Percentiles rank a stretch among this genome's conserved stretches.
Evolutionary conservation across 2,113 vertebrate genomes (phyloP).

Genomic region (Paraplagusia blochii): DNA sequence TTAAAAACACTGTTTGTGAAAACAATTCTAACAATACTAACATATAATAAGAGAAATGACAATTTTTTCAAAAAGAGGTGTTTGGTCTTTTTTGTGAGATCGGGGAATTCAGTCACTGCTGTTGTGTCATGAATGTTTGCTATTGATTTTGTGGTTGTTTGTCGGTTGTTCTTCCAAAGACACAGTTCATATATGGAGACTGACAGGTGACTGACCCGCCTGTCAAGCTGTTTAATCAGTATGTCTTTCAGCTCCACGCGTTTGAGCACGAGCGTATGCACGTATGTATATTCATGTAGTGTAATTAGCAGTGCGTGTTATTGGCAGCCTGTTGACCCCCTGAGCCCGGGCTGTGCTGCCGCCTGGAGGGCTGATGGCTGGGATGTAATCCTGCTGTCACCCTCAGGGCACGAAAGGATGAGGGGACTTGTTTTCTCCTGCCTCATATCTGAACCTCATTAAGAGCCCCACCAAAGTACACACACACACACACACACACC

Average conservation of each 20-base stretch:
- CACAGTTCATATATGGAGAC: slow-evolving; percentile 34
- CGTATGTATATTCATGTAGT: slow-evolving; percentile 65
- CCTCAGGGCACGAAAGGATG: slow-evolving; percentile 49
- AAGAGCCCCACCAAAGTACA: slow-evolving; percentile 15
- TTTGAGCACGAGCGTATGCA: slow-evolving; percentile 21
- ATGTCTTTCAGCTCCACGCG: slow-evolving; percentile 39
- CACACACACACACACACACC: not conserved
- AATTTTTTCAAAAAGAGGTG: too few species aligned
- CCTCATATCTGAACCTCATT: slow-evolving; percentile 46
- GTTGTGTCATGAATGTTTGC: slow-evolving; percentile 17
- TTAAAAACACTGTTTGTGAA: too few species aligned
- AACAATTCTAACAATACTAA: too few species aligned
- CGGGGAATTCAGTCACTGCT: not conserved
- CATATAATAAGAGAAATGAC: too few species aligned
- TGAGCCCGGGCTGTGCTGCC: slow-evolving; percentile 26
- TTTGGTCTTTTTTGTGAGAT: slow-evolving; percentile 10
- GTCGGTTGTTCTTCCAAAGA: slow-evolving; percentile 1
- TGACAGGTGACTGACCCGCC: slow-evolving; percentile 32
- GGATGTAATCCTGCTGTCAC: slow-evolving; percentile 65
- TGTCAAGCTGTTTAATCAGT: slow-evolving; percentile 45
- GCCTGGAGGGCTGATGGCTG: slow-evolving; percentile 48
- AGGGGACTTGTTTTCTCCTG: slow-evolving; percentile 38
- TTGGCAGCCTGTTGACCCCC: slow-evolving; percentile 48
- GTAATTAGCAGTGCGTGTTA: slow-evolving; percentile 61
- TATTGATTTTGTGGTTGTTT: not conserved